Conservation (phyloP, 2,113 vertebrate species). For the Podiceps cristatus region DNA sequence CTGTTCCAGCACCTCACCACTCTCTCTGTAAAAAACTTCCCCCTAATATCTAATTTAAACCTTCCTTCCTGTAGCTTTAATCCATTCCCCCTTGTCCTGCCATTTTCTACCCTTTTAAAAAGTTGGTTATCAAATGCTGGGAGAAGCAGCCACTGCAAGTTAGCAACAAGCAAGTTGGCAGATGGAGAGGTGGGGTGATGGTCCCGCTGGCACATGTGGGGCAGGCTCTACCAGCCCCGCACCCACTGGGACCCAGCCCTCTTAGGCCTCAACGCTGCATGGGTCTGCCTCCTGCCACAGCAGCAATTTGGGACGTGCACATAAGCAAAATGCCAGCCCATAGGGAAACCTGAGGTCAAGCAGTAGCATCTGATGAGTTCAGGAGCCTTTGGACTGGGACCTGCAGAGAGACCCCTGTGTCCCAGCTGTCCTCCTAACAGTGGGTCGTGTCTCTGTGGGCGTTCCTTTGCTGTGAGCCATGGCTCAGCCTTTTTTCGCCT, state of each 20-base stretch:
- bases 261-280: accelerated
- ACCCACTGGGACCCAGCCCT: accelerated
- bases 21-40: no score
- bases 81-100: no score
- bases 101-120: no score
- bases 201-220: accelerated
- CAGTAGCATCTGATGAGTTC: background rate
- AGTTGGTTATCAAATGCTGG: background rate
- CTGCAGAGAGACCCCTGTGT: background rate
- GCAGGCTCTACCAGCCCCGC: background rate
- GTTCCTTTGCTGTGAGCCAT: background rate
- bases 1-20: no score
- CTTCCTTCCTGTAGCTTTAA: no score
- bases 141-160: background rate
- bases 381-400: background rate
- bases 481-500: background rate
- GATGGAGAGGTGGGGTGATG: background rate
- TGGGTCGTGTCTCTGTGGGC: background rate
- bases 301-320: background rate
- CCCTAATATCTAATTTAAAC: no score
- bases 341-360: background rate
- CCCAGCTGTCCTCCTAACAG: background rate
- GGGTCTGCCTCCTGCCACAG: background rate
- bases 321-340: background rate
- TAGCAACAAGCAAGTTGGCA: background rate